Base-by-base conservation (phyloP, 2,113 vertebrate genomes). In the Misgurnus mizolepis region DNA sequence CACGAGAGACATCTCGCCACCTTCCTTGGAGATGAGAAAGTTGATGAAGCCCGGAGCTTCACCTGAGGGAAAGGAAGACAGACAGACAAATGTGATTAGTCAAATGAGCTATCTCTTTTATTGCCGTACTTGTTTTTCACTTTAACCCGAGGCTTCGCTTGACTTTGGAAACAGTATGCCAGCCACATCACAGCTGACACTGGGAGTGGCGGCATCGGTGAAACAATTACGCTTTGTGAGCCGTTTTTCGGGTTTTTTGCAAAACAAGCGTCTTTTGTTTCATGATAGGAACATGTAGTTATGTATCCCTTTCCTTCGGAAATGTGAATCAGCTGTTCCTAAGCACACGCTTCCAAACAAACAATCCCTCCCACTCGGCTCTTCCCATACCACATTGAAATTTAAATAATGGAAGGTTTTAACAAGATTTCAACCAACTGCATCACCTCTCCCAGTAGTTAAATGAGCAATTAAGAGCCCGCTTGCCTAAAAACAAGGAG, bases 11-110 rank as follows among this genome's bases (percentile, higher is more conserved):
- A 96, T 89, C 43, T 96, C 95, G 2, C 94, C 93, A 8, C 95
- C 95, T 85, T 98, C 96, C 89, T 94, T 96, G 69, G 97, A 97
- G 83, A 98, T 95, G 83, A 96, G 94, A 83, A 98, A 99, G 89
- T 94, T 94, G 84, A 98, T 92, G 11, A 86, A 86, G 2, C 90
- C 93, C 7, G 39, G 86, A 72, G 94, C 87, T 47, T 95, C 91
- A 79, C 97, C 97, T 98, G 88, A 67, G 22, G 8, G 12, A 73
- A 76, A 55, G 91, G 70, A 90, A 76, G 49, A 67, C 72, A 22
- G 70, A 88, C 84, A 92, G 27, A 71, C 64, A 76, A 43, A 34
- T 53, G 34, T 62, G 18, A 61, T 78, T 85, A 70, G 79, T 27
- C 72, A 75, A 77, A 78, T 45, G 39, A 53, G 49, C 62, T 41